Evolutionary conservation across 2,113 vertebrate species (phyloP), one percentile per base, ranked within the genome.

Genomic region (Lycaon pictus): DNA sequence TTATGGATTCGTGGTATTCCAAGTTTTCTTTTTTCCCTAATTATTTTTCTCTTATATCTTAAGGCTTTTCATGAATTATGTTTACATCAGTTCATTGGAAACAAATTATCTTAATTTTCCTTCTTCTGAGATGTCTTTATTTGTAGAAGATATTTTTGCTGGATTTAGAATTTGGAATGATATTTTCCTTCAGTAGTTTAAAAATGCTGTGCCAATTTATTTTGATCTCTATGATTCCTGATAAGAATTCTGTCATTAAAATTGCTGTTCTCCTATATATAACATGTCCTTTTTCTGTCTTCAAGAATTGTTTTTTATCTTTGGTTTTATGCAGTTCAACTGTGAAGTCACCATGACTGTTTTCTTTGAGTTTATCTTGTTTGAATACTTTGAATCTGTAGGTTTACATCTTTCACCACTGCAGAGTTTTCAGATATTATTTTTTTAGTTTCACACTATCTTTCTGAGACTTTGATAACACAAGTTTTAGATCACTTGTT

Each of bases 161-260:
- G 37, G 56, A n/a, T n/a, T 62, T 71, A 77, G 55, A 71, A 79
- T 77, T 90, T 17, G 79, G 6, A 48, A 58, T 96, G 16, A 35
- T 71, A 43, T 56, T 55, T 90, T 82, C 22, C 92, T 53, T 51
- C 23, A 95, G 4, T 13, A 71, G 8, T 83, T 88, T 92, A 83
- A 87, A 60, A 67, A 22, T 48, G 0, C 43, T 63, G 0, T 76
- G 10, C 2, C 4, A 60, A 0, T 89, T 96, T n/a, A 32, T 76
- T 76, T 23, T 96, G 29, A 83, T 7, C 17, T 88, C 32, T 56
- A 7, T 10, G 2, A 8, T 58, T 77, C 3, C 5, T 51, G 37
- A n/a, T 56, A n/a, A 96, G 51, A 93, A 96, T 62, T 84, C 16
- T 90, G 5, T 90, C 7, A 25, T 37, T 89, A 43, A 37, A 71